A percentile compares a stretch with the other conserved stretches of the same genome.
phyloP scores from a whole-genome alignment of 2,797 vertebrate species.

The Cynodonichthys magdalenae region DNA sequence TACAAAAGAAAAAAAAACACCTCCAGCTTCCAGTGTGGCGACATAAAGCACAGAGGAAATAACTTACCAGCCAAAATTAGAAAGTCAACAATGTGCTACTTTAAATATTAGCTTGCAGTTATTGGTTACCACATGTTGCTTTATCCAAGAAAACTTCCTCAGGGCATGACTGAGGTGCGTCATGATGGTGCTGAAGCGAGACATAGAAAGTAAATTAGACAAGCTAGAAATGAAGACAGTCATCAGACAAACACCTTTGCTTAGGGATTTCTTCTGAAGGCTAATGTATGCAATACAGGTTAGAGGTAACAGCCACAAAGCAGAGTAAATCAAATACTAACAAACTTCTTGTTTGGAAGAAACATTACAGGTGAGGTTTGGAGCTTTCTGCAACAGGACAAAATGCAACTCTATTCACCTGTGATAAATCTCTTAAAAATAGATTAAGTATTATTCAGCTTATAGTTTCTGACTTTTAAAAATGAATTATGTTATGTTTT shows the following conservation, averaged over 20 bases:
- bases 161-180: slow-evolving; percentile 11
- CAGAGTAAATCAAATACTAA: slow-evolving; percentile 3
- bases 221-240: slow-evolving; percentile 22
- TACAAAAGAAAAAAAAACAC: slow-evolving; percentile 73
- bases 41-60: slow-evolving; percentile 74
- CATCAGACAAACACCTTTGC: slow-evolving; percentile 21
- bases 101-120: slow-evolving; percentile 59
- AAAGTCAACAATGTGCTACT: slow-evolving; percentile 48
- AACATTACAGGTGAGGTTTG: slow-evolving; percentile 39
- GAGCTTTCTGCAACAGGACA: slow-evolving; percentile 33
- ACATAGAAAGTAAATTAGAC: slow-evolving; percentile 32
- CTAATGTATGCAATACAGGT: neutral
- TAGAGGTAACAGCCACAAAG: neutral
- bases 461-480: too few species aligned
- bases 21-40: slow-evolving; percentile 66
- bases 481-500: too few species aligned
- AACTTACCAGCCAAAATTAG: slow-evolving; percentile 60
- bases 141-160: slow-evolving; percentile 46
- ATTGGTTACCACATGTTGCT: slow-evolving; percentile 59
- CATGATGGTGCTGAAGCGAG: slow-evolving; percentile 2
- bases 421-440: neutral
- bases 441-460: too few species aligned
- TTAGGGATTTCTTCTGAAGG: slow-evolving; percentile 3
- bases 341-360: slow-evolving; percentile 40
- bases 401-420: neutral